Evolutionary conservation across 1,140 invertebrate genomes (phyloP), one percentile per base, ranked within the genome.

Genomic region (Ceratoteleas bidentatus): DNA sequence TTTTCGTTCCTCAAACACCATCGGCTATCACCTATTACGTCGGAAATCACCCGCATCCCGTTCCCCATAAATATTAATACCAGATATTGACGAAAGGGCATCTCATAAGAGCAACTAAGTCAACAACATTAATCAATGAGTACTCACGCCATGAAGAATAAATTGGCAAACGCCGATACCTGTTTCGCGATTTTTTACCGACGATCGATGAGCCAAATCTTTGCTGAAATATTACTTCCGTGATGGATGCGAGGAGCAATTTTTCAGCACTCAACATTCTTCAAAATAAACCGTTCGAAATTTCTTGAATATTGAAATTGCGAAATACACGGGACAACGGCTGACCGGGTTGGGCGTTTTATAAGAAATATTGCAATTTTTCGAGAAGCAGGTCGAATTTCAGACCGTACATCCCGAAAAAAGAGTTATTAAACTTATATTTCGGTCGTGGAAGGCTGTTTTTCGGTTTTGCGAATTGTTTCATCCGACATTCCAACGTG

Each of bases 121-220:
- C 75, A 78, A 78, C 75, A 78, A 72, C 68, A 78, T 72, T 78
- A 70, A 72, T 78, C 68, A 72, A 34, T 66, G 54, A 78, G 40
- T 72, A 62, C 57, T 70, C 58, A 54, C 50, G 16, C 15, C 16
- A 34, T 24, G 16, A 4, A 36, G 53, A 75, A 70, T 77, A 77
- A 69, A 77, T 70, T 57, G 64, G 32, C 38, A 14, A 68, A 76
- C 62, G 45, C 62, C 43, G 47, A 61, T 76, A 49, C 47, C 40
- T 56, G 43, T 61, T 69, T 61, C 56, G 64, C 57, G 62, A 75
- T 61, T 76, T 76, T 66, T 76, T 68, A 66, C 47, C 1, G 38
- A 32, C 45, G 62, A 66, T 76, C 73, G 64, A 76, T 76, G 64
- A 38, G 13, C 13, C 49, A n/a, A 65, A 68, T 76, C 32, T 68